phyloP scores from a whole-genome alignment of 2,113 vertebrate species.

The Ammospiza caudacuta region DNA sequence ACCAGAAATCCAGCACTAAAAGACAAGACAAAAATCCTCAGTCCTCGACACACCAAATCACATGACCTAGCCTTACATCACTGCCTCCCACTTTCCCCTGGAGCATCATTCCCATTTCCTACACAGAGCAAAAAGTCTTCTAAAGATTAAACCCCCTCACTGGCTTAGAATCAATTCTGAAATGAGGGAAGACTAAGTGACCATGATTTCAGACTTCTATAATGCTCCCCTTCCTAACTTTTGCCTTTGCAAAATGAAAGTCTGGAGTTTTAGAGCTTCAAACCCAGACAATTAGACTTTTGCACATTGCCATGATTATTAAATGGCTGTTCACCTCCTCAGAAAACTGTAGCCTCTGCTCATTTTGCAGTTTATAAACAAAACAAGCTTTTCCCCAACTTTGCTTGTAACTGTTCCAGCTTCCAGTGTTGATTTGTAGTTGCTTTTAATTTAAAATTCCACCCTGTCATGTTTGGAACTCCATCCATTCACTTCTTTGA shows the following conservation, averaged over 20 bases:
- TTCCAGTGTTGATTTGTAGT: slow-evolving; percentile 20
- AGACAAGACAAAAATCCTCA: not conserved
- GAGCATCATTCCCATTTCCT: not conserved
- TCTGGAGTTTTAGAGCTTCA: slow-evolving; percentile 26
- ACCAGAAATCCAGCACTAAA: not conserved
- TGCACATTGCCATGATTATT: not conserved
- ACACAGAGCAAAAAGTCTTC: not conserved
- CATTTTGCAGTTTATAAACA: slow-evolving; percentile 49
- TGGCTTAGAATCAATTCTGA: not conserved
- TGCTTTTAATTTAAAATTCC: slow-evolving; percentile 69
- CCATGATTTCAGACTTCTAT: not conserved
- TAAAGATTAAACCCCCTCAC: not conserved
- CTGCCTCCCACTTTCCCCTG: not conserved
- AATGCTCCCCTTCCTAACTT: not conserved
- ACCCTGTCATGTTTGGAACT: slow-evolving; percentile 58
- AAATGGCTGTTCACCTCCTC: not conserved
- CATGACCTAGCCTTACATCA: not conserved
- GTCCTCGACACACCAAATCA: not conserved
- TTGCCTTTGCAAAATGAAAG: slow-evolving; percentile 2
- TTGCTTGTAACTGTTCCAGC: not conserved
- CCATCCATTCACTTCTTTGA: slow-evolving; percentile 59
- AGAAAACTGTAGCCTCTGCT: not conserved
- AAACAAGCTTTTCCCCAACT: not conserved
- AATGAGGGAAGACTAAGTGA: not conserved
- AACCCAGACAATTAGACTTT: not conserved